Conservation (phyloP, 1,140 invertebrate genomes). For the Habropoda laboriosa region DNA sequence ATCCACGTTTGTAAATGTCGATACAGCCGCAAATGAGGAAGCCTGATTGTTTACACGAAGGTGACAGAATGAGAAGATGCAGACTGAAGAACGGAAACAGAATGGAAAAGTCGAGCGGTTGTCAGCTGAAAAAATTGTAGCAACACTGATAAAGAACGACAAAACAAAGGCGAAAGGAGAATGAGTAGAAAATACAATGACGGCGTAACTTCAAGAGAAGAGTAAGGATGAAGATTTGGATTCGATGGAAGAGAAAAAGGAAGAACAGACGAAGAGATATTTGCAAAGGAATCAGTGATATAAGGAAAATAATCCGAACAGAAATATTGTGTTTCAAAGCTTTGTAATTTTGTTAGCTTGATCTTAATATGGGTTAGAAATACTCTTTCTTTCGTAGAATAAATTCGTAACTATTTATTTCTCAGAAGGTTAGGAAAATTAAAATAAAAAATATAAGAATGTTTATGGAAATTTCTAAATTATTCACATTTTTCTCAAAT, state of each 20-base stretch:
- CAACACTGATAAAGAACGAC: not conserved
- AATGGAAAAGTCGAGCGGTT: slow-evolving; percentile 40
- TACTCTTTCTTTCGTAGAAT: too few relatives aligned
- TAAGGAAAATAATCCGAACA: too few relatives aligned
- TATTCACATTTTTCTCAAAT: too few relatives aligned
- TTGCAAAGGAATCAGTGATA: too few relatives aligned
- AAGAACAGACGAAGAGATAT: slow-evolving; percentile 21
- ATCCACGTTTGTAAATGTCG: slow-evolving; percentile 42
- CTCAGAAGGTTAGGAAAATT: too few relatives aligned
- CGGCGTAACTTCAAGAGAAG: not conserved
- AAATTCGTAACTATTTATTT: too few relatives aligned
- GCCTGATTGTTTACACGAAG: not conserved
- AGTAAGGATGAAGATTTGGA: not conserved
- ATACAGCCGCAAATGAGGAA: not conserved
- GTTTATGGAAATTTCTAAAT: too few relatives aligned
- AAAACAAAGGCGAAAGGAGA: not conserved
- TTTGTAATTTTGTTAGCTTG: too few relatives aligned
- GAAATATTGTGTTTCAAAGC: too few relatives aligned
- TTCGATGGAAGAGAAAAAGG: not conserved
- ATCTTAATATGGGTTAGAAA: too few relatives aligned
- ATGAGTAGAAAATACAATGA: not conserved
- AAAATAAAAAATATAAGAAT: too few relatives aligned
- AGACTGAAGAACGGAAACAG: not conserved
- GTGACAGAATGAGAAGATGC: not conserved
- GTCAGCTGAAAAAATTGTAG: slow-evolving; percentile 13